phyloP scores from a whole-genome alignment of 2,113 vertebrate species.

The Oryzias melastigma region DNA sequence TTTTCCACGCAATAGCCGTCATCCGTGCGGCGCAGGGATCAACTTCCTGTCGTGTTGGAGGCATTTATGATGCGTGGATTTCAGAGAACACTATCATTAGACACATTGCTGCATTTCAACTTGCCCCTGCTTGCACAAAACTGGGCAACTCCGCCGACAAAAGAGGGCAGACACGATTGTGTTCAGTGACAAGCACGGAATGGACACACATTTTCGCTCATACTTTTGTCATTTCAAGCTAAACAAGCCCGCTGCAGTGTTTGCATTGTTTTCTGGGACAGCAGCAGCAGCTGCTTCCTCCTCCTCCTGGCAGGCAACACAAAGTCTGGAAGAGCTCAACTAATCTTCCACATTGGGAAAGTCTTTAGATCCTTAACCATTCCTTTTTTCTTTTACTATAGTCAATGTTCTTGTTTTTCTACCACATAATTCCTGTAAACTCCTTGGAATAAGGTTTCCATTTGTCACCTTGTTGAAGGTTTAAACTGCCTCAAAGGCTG shows the following conservation, averaged over 20 bases:
- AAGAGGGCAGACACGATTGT: slow-evolving; percentile 26
- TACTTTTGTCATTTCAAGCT: slow-evolving; percentile 49
- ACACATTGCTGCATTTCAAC: slow-evolving; percentile 67
- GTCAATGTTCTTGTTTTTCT: background rate
- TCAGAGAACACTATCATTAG: slow-evolving; percentile 72
- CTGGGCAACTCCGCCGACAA: slow-evolving; percentile 42
- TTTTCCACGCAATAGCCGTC: background rate
- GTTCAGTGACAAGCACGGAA: slow-evolving; percentile 27
- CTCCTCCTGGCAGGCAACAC: slow-evolving; percentile 47
- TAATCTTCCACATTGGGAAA: slow-evolving; percentile 11
- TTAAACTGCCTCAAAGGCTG: slow-evolving; percentile 7
- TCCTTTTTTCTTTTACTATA: background rate
- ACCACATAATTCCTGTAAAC: background rate
- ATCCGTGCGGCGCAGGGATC: slow-evolving; percentile 11
- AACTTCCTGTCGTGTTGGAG: slow-evolving; percentile 54
- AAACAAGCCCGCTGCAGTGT: slow-evolving; percentile 51
- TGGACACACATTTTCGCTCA: slow-evolving; percentile 25
- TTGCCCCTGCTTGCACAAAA: slow-evolving; percentile 64
- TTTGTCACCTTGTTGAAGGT: background rate
- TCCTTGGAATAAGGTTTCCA: background rate
- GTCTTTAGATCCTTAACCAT: too few relatives aligned
- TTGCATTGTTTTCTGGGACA: slow-evolving; percentile 55
- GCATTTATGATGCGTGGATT: slow-evolving; percentile 68
- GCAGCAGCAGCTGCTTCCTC: slow-evolving; percentile 65
- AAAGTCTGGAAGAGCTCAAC: slow-evolving; percentile 47